Evolutionary conservation across 2,797 vertebrate species (phyloP).

Genomic region (Craterocephalus amniculus): DNA sequence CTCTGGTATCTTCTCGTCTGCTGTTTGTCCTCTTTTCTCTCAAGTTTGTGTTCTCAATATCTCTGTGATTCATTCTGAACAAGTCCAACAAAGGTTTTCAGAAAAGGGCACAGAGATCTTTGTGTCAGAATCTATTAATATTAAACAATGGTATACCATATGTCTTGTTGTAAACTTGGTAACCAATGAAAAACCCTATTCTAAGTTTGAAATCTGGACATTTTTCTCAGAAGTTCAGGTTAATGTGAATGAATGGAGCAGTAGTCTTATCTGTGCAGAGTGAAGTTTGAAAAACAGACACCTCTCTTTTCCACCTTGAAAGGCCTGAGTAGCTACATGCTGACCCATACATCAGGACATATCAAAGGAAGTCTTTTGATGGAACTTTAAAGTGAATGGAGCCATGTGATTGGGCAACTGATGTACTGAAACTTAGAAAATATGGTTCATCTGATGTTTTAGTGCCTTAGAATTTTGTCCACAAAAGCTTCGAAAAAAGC

Average conservation of each 20-base stretch:
- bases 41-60: conserved; percentile 24
- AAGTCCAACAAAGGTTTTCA: conserved; percentile 41
- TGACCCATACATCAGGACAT: conserved; percentile 73
- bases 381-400: conserved; percentile 75
- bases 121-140: conserved; percentile 40
- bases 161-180: conserved; percentile 38
- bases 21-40: background rate
- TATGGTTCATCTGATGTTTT: conserved; percentile 69
- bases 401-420: conserved; percentile 70
- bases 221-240: conserved; percentile 63
- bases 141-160: conserved; percentile 31
- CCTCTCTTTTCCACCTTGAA: conserved; percentile 75
- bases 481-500: conserved; percentile 56
- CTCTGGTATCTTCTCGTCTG: conserved; percentile 21
- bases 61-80: conserved; percentile 26
- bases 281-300: conserved; percentile 70
- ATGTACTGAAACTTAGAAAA: conserved; percentile 64
- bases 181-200: conserved; percentile 3
- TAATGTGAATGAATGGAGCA: conserved; percentile 63
- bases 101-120: conserved; percentile 45
- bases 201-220: conserved; percentile 40
- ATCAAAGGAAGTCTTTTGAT: conserved; percentile 77
- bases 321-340: conserved; percentile 54
- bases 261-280: conserved; percentile 64
- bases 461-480: conserved; percentile 70